phyloP scores from a whole-genome alignment of 1,140 invertebrate species.

The Acyrthosiphon pisum region DNA sequence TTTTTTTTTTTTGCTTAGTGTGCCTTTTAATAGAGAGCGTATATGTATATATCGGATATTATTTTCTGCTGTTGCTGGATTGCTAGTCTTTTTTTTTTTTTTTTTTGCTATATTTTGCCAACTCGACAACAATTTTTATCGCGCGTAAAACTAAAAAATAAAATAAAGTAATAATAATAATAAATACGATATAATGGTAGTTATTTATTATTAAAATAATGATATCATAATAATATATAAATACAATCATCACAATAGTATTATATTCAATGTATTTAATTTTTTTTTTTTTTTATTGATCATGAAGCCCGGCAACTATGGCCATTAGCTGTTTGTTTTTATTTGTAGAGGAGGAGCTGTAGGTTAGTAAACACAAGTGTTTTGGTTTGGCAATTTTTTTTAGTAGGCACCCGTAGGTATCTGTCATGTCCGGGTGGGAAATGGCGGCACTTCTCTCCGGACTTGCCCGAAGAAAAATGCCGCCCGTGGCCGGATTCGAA shows the following conservation, averaged over 20 bases:
- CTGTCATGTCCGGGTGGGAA: too few relatives aligned
- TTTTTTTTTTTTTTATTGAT: too few relatives aligned
- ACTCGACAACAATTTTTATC: neutral
- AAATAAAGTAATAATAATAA: neutral
- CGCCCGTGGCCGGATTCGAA: too few relatives aligned
- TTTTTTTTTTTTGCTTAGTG: neutral
- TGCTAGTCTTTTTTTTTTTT: neutral
- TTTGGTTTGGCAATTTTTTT: too few relatives aligned
- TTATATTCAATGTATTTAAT: neutral
- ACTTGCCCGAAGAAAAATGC: too few relatives aligned
- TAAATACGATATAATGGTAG: neutral
- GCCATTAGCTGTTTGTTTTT: too few relatives aligned
- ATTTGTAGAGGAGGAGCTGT: too few relatives aligned
- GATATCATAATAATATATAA: neutral
- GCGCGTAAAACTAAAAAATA: neutral
- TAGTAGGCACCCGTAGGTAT: too few relatives aligned
- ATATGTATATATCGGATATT: neutral
- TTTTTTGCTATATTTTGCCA: neutral
- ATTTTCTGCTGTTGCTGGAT: neutral
- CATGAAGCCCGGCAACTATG: too few relatives aligned
- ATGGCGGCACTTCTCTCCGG: too few relatives aligned
- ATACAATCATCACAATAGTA: neutral
- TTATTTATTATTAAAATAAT: neutral
- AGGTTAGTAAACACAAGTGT: too few relatives aligned
- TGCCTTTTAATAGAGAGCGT: neutral